Evolutionary conservation across 2,797 vertebrate genomes (phyloP).

Genomic region (Selene dorsalis): DNA sequence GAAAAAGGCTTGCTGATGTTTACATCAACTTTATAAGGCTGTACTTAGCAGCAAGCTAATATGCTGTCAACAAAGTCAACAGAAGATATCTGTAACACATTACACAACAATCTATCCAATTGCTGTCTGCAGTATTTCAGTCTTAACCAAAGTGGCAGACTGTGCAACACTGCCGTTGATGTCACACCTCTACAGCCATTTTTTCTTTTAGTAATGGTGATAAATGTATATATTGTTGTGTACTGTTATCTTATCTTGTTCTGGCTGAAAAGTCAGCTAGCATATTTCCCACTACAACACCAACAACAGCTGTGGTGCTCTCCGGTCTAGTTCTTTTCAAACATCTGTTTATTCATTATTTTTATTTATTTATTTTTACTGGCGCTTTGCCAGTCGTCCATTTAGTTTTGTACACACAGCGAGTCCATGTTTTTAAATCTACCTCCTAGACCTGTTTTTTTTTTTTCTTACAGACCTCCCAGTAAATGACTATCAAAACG

Average conservation of each 20-base stretch:
- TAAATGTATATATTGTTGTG: neutral
- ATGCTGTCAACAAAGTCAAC: neutral
- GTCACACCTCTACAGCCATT: neutral
- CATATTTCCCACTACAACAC: neutral
- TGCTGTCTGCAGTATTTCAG: neutral
- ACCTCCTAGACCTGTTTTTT: neutral
- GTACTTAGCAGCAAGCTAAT: constrained; percentile 13
- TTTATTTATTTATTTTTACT: neutral
- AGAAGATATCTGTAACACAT: neutral
- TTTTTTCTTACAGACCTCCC: neutral
- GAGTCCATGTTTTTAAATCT: neutral
- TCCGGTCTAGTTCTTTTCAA: neutral
- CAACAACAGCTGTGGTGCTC: neutral
- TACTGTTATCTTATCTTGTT: neutral
- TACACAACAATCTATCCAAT: neutral
- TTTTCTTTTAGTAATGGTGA: neutral
- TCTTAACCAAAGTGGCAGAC: neutral
- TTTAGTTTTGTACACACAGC: neutral
- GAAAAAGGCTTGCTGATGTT: constrained; percentile 4
- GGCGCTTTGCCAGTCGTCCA: neutral
- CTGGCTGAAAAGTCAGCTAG: neutral
- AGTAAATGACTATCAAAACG: neutral
- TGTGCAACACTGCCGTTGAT: neutral
- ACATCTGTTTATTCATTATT: neutral
- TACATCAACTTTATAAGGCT: constrained; percentile 1